These are phyloP conservation scores for Dromaius novaehollandiae DNA, from an alignment of 2,113 vertebrate species.

Conservation along the genomic window DNA sequence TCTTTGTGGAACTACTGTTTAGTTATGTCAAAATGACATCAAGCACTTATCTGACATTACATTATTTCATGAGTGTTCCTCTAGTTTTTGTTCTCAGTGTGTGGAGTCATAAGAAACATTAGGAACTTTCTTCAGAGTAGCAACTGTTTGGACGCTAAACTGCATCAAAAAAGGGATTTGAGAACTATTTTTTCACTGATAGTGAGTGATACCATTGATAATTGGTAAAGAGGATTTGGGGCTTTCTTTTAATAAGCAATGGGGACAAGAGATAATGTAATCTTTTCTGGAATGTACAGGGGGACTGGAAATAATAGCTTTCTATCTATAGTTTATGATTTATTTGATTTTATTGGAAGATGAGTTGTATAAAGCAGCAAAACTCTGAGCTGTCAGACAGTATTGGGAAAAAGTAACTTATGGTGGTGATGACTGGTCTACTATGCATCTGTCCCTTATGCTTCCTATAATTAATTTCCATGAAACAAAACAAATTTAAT, in stretches of 20 bases:
- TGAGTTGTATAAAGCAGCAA: background rate
- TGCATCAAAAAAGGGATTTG: background rate
- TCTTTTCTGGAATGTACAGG: background rate
- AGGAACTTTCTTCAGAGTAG: background rate
- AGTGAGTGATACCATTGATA: background rate
- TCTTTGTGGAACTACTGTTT: background rate
- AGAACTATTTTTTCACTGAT: background rate
- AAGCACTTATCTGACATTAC: background rate
- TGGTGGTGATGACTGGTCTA: background rate
- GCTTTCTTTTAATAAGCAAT: fast-evolving
- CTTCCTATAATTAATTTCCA: background rate
- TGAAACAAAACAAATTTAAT: background rate
- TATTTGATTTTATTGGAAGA: background rate
- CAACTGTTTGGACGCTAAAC: background rate
- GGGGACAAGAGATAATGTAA: background rate
- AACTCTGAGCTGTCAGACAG: background rate
- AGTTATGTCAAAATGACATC: background rate
- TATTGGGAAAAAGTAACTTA: background rate
- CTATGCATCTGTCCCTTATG: background rate
- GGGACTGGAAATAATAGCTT: background rate
- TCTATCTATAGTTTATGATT: too few species aligned
- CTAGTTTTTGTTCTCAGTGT: background rate
- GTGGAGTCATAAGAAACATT: background rate
- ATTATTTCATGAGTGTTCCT: background rate
- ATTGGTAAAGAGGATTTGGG: background rate